Percentiles rank a stretch among this genome's conserved stretches.
phyloP scores from a whole-genome alignment of 2,888 invertebrate genomes.

The Laspeyria flexula region DNA sequence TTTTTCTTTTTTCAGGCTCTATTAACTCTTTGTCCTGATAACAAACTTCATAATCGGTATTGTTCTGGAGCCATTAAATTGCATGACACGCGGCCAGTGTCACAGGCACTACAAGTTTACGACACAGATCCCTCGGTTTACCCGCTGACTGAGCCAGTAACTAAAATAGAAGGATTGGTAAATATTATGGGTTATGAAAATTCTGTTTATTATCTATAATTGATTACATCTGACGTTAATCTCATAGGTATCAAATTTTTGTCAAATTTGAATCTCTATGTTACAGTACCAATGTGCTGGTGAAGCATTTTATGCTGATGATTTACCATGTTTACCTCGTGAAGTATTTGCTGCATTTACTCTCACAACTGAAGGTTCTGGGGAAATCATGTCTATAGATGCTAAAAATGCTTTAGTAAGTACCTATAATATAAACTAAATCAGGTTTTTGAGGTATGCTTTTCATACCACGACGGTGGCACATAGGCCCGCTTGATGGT shows the following conservation, averaged over 20 bases:
- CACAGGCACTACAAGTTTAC: slow-evolving; percentile 86
- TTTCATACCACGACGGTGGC: too few species aligned
- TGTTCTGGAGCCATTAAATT: slow-evolving; percentile 71
- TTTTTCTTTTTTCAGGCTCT: slow-evolving; percentile 68
- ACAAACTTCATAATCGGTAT: slow-evolving; percentile 64
- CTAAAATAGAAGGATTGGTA: slow-evolving; percentile 86
- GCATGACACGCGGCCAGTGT: slow-evolving; percentile 82
- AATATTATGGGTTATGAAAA: too few species aligned
- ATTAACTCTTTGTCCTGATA: slow-evolving; percentile 76
- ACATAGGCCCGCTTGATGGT: too few species aligned
- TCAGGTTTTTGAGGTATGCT: too few species aligned
- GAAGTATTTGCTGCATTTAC: slow-evolving; percentile 89
- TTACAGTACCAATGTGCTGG: slow-evolving; percentile 86
- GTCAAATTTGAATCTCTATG: too few species aligned
- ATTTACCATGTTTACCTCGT: slow-evolving; percentile 82
- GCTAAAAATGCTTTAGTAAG: slow-evolving; percentile 86
- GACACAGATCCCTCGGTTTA: slow-evolving; percentile 86
- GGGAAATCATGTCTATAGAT: slow-evolving; percentile 86
- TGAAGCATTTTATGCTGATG: slow-evolving; percentile 88
- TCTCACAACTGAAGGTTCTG: slow-evolving; percentile 81
- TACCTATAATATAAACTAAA: slow-evolving; percentile 1
- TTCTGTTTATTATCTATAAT: too few species aligned
- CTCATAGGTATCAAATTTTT: too few species aligned
- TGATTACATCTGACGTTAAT: neutral
- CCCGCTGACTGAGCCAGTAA: slow-evolving; percentile 88